phyloP scores from a whole-genome alignment of 1,140 invertebrate genomes.

The Mizuhopecten yessoensis region DNA sequence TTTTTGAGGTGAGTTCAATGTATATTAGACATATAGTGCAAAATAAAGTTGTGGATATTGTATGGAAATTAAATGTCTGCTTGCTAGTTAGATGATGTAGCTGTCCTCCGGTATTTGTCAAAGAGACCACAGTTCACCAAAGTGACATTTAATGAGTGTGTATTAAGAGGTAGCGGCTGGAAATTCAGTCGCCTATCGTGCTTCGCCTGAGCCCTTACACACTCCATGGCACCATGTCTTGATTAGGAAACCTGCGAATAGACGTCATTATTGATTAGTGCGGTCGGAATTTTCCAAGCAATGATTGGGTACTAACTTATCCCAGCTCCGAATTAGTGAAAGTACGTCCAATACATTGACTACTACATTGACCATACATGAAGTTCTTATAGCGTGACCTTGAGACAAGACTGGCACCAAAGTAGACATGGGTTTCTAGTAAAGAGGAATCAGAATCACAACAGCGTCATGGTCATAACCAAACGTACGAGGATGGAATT shows the following conservation, averaged over 20 bases:
- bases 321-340: neutral
- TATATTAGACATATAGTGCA: neutral
- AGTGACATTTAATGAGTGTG: slow-evolving; percentile 17
- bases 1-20: neutral
- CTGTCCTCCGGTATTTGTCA: neutral
- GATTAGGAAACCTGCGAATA: neutral
- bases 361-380: neutral
- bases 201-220: neutral
- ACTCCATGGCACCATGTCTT: neutral
- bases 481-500: neutral
- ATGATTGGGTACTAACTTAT: neutral
- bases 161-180: neutral
- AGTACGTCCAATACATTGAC: neutral
- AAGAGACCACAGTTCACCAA: neutral
- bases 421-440: neutral
- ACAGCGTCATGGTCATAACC: neutral
- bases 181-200: neutral
- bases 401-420: neutral
- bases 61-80: neutral
- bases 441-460: neutral
- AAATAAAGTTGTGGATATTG: neutral
- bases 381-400: neutral
- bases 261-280: neutral
- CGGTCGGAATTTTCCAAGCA: neutral
- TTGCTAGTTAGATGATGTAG: neutral